These are phyloP conservation scores for Luehdorfia chinensis DNA, from an alignment of 1,140 invertebrate genomes.

Conservation along the genomic window DNA sequence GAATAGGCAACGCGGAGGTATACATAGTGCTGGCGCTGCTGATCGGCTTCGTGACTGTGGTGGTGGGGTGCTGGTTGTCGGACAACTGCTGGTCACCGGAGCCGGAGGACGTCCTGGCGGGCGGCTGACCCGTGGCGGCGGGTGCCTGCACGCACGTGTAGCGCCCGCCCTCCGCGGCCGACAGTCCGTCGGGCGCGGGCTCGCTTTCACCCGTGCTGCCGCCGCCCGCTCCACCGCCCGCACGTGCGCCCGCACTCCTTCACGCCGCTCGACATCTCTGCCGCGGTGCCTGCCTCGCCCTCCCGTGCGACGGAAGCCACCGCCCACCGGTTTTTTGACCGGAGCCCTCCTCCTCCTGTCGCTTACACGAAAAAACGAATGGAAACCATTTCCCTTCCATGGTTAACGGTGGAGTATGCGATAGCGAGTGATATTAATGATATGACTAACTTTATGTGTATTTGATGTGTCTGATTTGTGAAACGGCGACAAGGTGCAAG, in stretches of 20 bases:
- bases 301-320: conserved; percentile 45
- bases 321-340: conserved; percentile 49
- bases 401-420: conserved; percentile 49
- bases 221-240: conserved; percentile 37
- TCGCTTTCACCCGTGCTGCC: conserved; percentile 61
- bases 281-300: conserved; percentile 47
- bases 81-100: conserved; percentile 87
- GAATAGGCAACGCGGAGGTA: conserved; percentile 83
- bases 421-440: conserved; percentile 36
- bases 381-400: conserved; percentile 52
- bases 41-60: conserved; percentile 83
- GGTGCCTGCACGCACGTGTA: conserved; percentile 76
- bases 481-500: conserved; percentile 47
- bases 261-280: conserved; percentile 56
- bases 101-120: conserved; percentile 80
- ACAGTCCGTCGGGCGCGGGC: conserved; percentile 43
- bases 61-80: conserved; percentile 85
- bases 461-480: conserved; percentile 35
- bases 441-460: conserved; percentile 32
- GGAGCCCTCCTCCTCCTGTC: conserved; percentile 41
- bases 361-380: conserved; percentile 58
- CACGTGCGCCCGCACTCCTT: conserved; percentile 47
- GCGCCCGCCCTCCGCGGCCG: conserved; percentile 65
- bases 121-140: conserved; percentile 81
- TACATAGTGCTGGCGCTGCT: conserved; percentile 84